Base-by-base conservation (phyloP, 2,888 invertebrate genomes). In the Podabrus alpinus region DNA sequence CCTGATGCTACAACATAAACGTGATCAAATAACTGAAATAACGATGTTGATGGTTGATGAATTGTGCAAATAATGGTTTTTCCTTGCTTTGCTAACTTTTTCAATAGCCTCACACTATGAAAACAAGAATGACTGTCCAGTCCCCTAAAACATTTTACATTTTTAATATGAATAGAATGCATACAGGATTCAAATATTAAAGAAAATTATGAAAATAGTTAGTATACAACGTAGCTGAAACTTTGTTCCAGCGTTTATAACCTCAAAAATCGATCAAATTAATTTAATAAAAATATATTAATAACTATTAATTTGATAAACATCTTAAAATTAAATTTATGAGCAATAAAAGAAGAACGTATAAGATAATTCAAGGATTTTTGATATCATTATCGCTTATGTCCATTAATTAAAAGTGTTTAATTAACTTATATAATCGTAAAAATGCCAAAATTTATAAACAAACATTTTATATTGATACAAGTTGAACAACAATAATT, bases 41-140 rank as follows among this genome's bases (percentile, higher is more conserved):
- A 89, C 16, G 94, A 92, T 0, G 97, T 97, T 61, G 96, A 94
- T 0, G 98, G 98, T 85, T 98, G 98, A 88, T 98, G 98, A 77
- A 98, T 97, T 9, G 97, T 98, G 86, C 97, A 98, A 59, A 98
- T 92, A 73, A 98, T 94, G 2, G 97, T 97, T 59, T 97, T 90
- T 0, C 97, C 97, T 81, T 92, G 93, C n/a, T 90, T 89, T 0
- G 97, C 95, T 74, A 98, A 86, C 3, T 90, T 89, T 84, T 95
- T 94, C 72, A 98, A 88, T 86, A 97, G 88, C 66, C 91, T 90
- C 75, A 98, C 91, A 84, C 96, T 96, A 84, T 97, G 96, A 70
- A 90, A 89, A 69, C 97, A 95, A 0, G 97, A 94, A n/a, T 93
- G 91, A 83, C 96, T 96, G 88, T 98, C 98, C 82, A 98, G 88